These are phyloP conservation scores for Carollia perspicillata DNA, from an alignment of 2,113 vertebrate species.

Conservation along the genomic window DNA sequence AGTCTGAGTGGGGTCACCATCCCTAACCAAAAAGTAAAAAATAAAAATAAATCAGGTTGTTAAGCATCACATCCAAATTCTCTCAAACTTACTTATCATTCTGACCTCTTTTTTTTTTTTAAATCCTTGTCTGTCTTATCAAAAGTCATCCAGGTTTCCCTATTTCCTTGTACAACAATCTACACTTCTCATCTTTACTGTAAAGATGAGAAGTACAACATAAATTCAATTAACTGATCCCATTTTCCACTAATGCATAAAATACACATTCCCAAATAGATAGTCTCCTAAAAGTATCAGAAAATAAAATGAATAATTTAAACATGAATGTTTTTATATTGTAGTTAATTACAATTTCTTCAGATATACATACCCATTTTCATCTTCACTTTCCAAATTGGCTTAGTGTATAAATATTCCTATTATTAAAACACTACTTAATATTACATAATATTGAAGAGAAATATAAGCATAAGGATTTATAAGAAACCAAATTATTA, in stretches of 20 bases:
- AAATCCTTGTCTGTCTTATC: not conserved
- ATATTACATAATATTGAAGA: not conserved
- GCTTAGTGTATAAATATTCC: not conserved
- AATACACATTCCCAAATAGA: not conserved
- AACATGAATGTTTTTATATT: not conserved
- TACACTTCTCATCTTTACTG: not conserved
- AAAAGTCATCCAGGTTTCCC: not conserved
- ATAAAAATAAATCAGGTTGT: not conserved
- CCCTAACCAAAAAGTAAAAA: not conserved
- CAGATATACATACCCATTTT: not conserved
- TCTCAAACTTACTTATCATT: not conserved
- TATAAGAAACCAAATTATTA: not conserved
- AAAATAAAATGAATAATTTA: not conserved
- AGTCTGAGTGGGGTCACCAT: not conserved
- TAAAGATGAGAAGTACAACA: not conserved
- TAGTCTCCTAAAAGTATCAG: not conserved
- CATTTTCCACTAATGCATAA: not conserved
- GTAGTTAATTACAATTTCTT: not conserved
- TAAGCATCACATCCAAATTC: not conserved
- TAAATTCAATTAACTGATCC: not conserved
- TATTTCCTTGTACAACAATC: not conserved
- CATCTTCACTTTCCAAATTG: not conserved
- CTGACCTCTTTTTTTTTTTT: not conserved
- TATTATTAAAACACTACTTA: not conserved
- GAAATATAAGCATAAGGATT: not conserved